phyloP scores from a whole-genome alignment of 2,888 invertebrate genomes.

The Rotaria sp. region DNA sequence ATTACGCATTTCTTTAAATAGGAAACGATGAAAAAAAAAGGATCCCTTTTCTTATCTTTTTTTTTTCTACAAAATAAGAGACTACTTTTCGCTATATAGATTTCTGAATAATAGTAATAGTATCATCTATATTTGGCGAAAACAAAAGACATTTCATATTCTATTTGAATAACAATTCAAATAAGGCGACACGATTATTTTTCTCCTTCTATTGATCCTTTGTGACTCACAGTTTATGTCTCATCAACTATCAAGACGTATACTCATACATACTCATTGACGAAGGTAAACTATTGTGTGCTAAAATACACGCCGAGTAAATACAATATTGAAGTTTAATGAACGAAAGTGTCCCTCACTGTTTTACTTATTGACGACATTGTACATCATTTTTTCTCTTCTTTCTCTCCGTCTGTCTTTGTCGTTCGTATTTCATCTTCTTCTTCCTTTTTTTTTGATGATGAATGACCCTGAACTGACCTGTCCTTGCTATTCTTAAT shows the following conservation, averaged over 20 bases:
- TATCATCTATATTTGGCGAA: not conserved
- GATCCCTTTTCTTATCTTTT: not conserved
- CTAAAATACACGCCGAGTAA: not conserved
- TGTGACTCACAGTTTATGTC: not conserved
- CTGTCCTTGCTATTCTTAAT: not conserved
- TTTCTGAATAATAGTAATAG: not conserved
- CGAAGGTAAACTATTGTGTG: not conserved
- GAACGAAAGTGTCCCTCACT: not conserved
- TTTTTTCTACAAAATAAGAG: not conserved
- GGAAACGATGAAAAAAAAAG: not conserved
- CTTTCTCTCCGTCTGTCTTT: not conserved
- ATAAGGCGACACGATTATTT: not conserved
- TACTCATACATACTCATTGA: not conserved
- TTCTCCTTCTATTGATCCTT: not conserved
- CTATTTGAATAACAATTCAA: not conserved
- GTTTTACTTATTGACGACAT: not conserved
- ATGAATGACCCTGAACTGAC: conserved; percentile 12
- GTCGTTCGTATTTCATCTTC: not conserved
- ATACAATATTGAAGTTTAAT: not conserved
- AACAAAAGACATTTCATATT: not conserved
- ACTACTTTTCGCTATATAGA: too few relatives aligned
- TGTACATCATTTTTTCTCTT: not conserved
- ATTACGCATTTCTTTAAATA: not conserved
- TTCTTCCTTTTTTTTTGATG: not conserved
- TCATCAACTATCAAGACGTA: not conserved